These are phyloP conservation scores for Eristalinus aeneus DNA, from an alignment of 2,888 invertebrate genomes.

Conservation along the genomic window DNA sequence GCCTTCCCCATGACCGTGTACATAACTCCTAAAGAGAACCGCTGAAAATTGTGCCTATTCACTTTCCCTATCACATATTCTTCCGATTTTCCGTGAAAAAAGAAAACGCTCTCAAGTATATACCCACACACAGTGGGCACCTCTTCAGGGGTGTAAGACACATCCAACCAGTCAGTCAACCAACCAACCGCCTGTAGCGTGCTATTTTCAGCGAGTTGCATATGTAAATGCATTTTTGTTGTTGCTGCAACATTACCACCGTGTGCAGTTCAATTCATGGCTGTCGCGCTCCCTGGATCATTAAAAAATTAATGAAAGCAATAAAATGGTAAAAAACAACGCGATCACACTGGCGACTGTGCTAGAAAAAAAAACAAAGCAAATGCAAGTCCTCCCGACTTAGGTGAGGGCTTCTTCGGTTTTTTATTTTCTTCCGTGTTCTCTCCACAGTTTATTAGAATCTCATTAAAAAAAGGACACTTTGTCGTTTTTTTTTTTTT, in stretches of 20 bases:
- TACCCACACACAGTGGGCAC: not conserved
- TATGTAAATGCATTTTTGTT: conserved; percentile 51
- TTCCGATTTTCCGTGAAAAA: not conserved
- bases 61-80: conserved; percentile 58
- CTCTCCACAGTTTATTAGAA: conserved; percentile 36
- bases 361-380: not conserved
- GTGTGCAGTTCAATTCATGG: not conserved
- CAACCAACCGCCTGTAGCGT: conserved; percentile 40
- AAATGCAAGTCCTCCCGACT: not conserved
- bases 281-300: not conserved
- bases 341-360: not conserved
- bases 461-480: conserved; percentile 44
- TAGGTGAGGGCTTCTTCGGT: conserved; percentile 4
- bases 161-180: not conserved
- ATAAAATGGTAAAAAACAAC: conserved; percentile 31
- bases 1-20: not conserved
- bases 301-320: conserved; percentile 34
- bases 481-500: not conserved
- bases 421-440: not conserved
- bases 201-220: conserved; percentile 45
- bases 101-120: not conserved
- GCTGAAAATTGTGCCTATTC: conserved; percentile 37
- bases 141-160: not conserved
- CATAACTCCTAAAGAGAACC: conserved; percentile 44
- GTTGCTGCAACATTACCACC: not conserved